Conservation (phyloP, 2,888 invertebrate species). For the Caprella mutica region DNA sequence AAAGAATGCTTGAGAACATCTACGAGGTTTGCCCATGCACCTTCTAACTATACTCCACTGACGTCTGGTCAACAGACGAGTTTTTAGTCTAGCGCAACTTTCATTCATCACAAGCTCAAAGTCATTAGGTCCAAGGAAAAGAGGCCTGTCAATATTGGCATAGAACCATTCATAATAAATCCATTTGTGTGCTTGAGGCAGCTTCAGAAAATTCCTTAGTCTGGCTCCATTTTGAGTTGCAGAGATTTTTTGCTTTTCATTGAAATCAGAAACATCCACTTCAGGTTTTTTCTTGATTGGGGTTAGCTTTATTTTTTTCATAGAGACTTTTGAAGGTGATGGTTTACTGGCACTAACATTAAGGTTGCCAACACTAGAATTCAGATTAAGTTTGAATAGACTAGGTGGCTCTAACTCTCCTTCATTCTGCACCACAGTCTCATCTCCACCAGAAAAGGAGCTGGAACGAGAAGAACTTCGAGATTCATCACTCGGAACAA, state of each 20-base stretch:
- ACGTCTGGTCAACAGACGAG: slow-evolving; percentile 66
- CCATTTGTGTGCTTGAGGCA: slow-evolving; percentile 98
- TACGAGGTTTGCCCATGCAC: slow-evolving; percentile 92
- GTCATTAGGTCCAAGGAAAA: slow-evolving; percentile 93
- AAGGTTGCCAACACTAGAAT: too few species aligned
- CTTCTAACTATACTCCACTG: slow-evolving; percentile 93
- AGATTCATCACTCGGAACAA: too few species aligned
- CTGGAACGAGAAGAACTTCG: too few species aligned
- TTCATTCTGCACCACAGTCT: neutral
- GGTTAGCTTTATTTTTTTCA: too few species aligned
- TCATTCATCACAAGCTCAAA: slow-evolving; percentile 86
- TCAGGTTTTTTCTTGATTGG: too few species aligned
- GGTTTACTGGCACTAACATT: too few species aligned
- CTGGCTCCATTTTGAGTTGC: slow-evolving; percentile 47
- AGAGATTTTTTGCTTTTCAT: too few species aligned
- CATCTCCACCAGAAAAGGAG: neutral
- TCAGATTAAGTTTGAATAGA: too few species aligned
- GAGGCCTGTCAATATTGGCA: slow-evolving; percentile 87
- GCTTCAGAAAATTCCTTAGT: slow-evolving; percentile 78
- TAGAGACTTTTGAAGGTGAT: too few species aligned
- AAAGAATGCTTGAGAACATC: slow-evolving; percentile 85
- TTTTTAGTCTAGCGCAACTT: slow-evolving; percentile 82
- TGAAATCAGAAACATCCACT: too few species aligned
- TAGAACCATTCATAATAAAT: slow-evolving; percentile 99
- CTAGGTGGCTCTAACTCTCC: slow-evolving; percentile 3